Percentiles rank a stretch among this genome's conserved stretches.
Conservation (phyloP, 1,140 invertebrate species). For the Ganaspis sp. region DNA sequence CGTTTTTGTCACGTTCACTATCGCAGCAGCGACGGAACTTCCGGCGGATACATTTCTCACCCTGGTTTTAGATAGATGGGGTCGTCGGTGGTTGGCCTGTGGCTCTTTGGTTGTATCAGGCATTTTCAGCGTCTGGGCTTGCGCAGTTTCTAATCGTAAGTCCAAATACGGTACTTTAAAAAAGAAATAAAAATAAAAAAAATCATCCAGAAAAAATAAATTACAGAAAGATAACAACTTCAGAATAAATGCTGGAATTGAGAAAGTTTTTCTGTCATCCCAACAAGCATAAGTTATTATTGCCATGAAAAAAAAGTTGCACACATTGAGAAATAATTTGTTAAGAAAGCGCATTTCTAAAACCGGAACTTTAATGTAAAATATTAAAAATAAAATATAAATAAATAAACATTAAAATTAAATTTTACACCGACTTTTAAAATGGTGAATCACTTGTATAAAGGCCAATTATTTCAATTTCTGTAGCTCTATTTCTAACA, state of each 20-base stretch:
- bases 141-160: slow-evolving; percentile 81
- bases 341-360: no score
- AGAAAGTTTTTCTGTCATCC: no score
- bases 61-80: slow-evolving; percentile 87
- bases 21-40: slow-evolving; percentile 88
- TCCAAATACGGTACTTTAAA: neutral
- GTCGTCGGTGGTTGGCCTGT: slow-evolving; percentile 89
- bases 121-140: slow-evolving; percentile 86
- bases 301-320: no score
- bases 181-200: slow-evolving; percentile 1
- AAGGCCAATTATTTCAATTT: no score
- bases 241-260: slow-evolving; percentile 20
- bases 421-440: no score
- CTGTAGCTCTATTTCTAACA: no score
- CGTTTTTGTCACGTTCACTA: slow-evolving; percentile 89
- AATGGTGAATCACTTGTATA: no score
- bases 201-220: neutral
- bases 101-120: slow-evolving; percentile 87
- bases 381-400: no score
- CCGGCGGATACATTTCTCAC: slow-evolving; percentile 90
- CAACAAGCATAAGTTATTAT: no score
- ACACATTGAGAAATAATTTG: no score
- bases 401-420: no score
- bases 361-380: no score
- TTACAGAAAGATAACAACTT: neutral